Evolutionary conservation across 2,888 invertebrate species (phyloP).

Genomic region (Clusia tigrina): DNA sequence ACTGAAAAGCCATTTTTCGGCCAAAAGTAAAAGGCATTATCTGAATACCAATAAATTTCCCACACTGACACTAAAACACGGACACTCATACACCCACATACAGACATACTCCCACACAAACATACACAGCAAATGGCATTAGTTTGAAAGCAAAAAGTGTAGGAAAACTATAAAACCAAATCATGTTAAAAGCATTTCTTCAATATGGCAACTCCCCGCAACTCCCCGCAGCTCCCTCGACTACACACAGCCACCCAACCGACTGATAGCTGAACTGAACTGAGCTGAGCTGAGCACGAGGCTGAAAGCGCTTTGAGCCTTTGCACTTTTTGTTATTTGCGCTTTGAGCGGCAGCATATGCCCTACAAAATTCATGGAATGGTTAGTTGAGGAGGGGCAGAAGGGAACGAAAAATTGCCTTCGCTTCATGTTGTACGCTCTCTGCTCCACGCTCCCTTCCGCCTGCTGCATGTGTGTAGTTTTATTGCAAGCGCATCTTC

Average conservation of each 20-base stretch:
- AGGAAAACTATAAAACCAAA: conserved; percentile 26
- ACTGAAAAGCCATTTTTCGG: neutral
- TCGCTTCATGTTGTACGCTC: conserved; percentile 18
- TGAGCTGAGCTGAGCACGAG: neutral
- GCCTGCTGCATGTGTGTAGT: conserved; percentile 32
- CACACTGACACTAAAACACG: conserved; percentile 10
- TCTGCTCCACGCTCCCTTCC: conserved; percentile 22
- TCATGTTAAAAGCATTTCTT: conserved; percentile 31
- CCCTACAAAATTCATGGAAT: neutral
- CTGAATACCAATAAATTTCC: conserved; percentile 23
- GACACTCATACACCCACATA: conserved; percentile 8
- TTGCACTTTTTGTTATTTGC: conserved; percentile 15
- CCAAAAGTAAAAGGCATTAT: conserved; percentile 15
- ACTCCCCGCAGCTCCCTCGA: no score
- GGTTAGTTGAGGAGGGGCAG: neutral
- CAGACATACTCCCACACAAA: neutral
- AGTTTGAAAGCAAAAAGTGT: conserved; percentile 7
- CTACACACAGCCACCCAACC: neutral
- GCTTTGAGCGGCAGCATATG: neutral
- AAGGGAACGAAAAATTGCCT: neutral
- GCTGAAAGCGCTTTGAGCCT: conserved; percentile 9
- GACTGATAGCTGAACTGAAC: neutral
- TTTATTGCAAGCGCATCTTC: conserved; percentile 30
- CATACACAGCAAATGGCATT: conserved; percentile 11
- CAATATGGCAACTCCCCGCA: conserved; percentile 23